Percentiles rank a stretch among this genome's conserved stretches.
These are phyloP conservation scores for Choristoneura rosaceana DNA, from an alignment of 2,888 invertebrate genomes.

Conservation along the genomic window DNA sequence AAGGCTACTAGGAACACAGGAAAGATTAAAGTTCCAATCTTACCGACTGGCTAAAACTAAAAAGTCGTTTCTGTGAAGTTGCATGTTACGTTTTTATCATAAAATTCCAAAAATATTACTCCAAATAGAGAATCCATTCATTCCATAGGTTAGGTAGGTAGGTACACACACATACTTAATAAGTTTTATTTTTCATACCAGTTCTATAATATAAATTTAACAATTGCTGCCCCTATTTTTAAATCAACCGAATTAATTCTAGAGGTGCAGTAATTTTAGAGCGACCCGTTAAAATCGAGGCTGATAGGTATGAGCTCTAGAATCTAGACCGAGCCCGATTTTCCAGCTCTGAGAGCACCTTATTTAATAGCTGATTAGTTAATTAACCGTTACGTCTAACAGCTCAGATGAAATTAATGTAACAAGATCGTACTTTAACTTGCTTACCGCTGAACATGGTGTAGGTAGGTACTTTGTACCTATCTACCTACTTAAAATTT, in stretches of 20 bases:
- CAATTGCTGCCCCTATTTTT: too few relatives aligned
- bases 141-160: too few relatives aligned
- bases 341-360: constrained; percentile 33
- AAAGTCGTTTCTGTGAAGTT: too few relatives aligned
- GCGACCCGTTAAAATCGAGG: constrained; percentile 12
- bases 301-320: constrained; percentile 8
- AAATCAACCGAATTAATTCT: neutral
- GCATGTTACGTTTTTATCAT: too few relatives aligned
- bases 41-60: too few relatives aligned
- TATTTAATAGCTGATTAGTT: constrained; percentile 38
- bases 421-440: constrained; percentile 2
- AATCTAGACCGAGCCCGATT: constrained; percentile 38
- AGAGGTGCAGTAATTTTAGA: neutral
- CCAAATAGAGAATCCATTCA: too few relatives aligned
- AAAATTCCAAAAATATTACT: too few relatives aligned
- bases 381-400: constrained; percentile 37
- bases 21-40: too few relatives aligned
- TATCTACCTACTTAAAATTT: neutral
- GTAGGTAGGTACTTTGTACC: neutral
- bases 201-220: neutral
- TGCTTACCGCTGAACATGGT: constrained; percentile 5
- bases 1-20: too few relatives aligned
- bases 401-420: constrained; percentile 3
- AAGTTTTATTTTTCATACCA: too few relatives aligned
- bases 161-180: too few relatives aligned